Percentiles rank a stretch among this genome's conserved stretches.
These are phyloP conservation scores for Cnemophilus loriae DNA, from an alignment of 2,113 vertebrate species.

Conservation along the genomic window DNA sequence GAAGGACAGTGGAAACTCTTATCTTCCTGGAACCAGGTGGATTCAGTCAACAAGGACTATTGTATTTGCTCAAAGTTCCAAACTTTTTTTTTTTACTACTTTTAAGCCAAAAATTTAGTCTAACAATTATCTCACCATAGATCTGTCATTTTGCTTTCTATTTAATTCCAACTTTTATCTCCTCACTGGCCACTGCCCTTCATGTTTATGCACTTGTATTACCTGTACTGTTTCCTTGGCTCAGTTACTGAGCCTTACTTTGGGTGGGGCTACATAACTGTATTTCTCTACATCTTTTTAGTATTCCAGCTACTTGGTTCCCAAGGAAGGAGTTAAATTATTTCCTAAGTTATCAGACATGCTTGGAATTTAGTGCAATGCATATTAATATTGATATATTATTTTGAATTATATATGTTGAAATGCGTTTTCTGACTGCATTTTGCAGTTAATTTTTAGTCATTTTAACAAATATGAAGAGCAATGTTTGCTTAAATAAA, in stretches of 20 bases:
- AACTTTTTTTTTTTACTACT: background rate
- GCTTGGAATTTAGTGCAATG: background rate
- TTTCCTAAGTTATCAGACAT: background rate
- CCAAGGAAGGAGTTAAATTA: background rate
- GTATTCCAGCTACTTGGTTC: background rate
- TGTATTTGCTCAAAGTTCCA: background rate
- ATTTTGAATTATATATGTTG: background rate
- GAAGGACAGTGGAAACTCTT: background rate
- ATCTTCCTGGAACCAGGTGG: background rate
- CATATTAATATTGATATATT: background rate
- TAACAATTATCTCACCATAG: background rate
- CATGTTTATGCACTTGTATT: background rate
- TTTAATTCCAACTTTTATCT: background rate
- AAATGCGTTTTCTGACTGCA: background rate
- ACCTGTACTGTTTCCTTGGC: background rate
- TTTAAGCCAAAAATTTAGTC: background rate
- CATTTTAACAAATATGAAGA: background rate
- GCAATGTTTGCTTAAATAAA: background rate
- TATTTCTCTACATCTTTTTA: background rate
- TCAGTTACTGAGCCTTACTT: background rate
- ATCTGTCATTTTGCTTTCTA: background rate
- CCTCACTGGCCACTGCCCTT: background rate
- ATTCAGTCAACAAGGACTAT: background rate
- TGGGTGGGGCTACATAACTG: background rate
- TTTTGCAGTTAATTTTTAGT: background rate